A percentile compares a stretch with the other conserved stretches of the same genome.
Conservation (phyloP, 2,888 invertebrate genomes). For the Acanthacorydalis orientalis region DNA sequence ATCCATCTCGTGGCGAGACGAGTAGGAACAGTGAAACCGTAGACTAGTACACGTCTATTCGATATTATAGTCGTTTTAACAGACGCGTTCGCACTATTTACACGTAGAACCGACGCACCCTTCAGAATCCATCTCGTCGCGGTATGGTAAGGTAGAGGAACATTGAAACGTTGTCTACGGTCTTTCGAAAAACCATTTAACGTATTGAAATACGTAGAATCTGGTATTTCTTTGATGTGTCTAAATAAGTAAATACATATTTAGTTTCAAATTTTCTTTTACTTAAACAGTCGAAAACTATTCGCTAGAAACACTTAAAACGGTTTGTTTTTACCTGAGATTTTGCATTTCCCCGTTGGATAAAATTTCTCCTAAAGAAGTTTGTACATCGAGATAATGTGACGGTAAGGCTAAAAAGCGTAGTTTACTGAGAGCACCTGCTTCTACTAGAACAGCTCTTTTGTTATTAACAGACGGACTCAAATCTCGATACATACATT, state of each 20-base stretch:
- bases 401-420: conserved; percentile 4
- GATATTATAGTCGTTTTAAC: conserved; percentile 2
- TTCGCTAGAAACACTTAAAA: too few species aligned
- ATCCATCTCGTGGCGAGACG: conserved; percentile 4
- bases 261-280: not conserved
- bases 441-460: conserved; percentile 21
- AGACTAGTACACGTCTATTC: conserved; percentile 3
- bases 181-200: not conserved
- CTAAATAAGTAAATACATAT: not conserved
- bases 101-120: conserved; percentile 3
- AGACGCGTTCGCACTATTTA: not conserved
- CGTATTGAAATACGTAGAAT: not conserved
- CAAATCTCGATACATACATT: conserved; percentile 30
- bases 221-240: not conserved
- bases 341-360: not conserved
- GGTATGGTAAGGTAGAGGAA: conserved; percentile 2
- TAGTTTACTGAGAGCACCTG: conserved; percentile 1
- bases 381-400: not conserved
- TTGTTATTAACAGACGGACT: conserved; percentile 27
- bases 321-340: not conserved
- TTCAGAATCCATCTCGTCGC: conserved; percentile 5
- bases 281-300: too few species aligned
- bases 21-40: conserved; percentile 3
- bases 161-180: not conserved
- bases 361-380: conserved; percentile 2